phyloP scores from a whole-genome alignment of 2,113 vertebrate species.

The Phasianus colchicus region DNA sequence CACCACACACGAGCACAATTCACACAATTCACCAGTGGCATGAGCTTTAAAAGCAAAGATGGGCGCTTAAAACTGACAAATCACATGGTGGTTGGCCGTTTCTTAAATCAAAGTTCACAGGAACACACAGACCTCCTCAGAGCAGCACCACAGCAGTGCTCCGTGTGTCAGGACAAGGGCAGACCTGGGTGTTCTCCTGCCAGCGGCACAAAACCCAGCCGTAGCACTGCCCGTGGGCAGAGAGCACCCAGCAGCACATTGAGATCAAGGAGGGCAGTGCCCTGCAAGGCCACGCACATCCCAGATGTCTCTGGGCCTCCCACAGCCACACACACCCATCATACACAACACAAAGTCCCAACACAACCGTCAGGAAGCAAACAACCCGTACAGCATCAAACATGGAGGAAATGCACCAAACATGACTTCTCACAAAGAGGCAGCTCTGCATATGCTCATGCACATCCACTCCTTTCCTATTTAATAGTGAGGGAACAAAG shows the following conservation, averaged over 20 bases:
- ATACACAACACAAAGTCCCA: neutral
- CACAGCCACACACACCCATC: no score
- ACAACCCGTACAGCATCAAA: neutral
- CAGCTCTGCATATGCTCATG: neutral
- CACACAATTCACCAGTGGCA: constrained; percentile 48
- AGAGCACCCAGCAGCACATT: neutral
- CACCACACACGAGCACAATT: constrained; percentile 51
- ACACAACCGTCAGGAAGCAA: neutral
- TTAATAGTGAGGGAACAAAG: neutral
- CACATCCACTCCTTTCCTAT: neutral
- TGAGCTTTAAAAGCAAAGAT: neutral
- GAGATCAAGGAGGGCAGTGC: neutral
- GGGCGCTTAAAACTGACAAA: constrained; percentile 55
- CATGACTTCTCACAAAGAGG: neutral
- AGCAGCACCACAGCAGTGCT: constrained; percentile 11
- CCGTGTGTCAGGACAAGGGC: accelerated
- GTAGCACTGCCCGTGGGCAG: neutral
- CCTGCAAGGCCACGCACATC: no score
- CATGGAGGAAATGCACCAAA: no score
- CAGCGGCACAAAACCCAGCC: neutral
- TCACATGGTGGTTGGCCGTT: neutral
- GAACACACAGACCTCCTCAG: neutral
- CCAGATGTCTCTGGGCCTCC: no score
- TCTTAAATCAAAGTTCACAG: neutral
- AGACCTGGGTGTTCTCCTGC: neutral